Percentiles rank a stretch among this genome's conserved stretches.
phyloP scores from a whole-genome alignment of 2,888 invertebrate species.

The Sipha maydis region DNA sequence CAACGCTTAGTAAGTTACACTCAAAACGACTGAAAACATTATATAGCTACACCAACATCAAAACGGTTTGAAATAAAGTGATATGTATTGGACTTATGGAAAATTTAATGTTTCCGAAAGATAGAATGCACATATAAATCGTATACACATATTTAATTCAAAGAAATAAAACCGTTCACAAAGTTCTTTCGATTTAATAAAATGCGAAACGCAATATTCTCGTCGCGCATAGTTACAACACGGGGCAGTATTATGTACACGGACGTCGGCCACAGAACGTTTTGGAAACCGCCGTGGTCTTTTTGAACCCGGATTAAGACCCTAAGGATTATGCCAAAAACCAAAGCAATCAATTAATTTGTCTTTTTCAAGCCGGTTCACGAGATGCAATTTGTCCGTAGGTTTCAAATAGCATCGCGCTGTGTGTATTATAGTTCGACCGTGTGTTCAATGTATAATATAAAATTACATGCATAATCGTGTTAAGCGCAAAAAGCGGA shows the following conservation, averaged over 20 bases:
- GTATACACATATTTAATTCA: no score
- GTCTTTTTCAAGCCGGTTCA: slow-evolving; percentile 12
- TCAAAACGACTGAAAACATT: no score
- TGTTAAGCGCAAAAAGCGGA: background rate
- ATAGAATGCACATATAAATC: background rate
- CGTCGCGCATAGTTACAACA: no score
- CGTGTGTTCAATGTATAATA: background rate
- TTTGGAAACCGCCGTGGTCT: background rate
- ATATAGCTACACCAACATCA: background rate
- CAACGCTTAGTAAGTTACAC: no score
- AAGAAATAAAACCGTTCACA: background rate
- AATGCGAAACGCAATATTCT: background rate
- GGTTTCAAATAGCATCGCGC: background rate
- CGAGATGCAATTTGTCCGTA: slow-evolving; percentile 29
- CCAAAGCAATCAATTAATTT: slow-evolving; percentile 45
- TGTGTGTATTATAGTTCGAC: background rate
- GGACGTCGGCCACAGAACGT: background rate
- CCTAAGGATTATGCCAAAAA: slow-evolving; percentile 54
- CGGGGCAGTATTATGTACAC: background rate
- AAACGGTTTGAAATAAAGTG: background rate
- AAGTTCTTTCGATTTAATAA: slow-evolving; percentile 3
- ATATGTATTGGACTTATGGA: background rate
- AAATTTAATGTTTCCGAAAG: background rate
- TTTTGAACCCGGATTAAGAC: slow-evolving; percentile 52
- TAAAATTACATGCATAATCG: background rate